Conservation (phyloP, 2,113 vertebrate species). For the Loxodonta africana region DNA sequence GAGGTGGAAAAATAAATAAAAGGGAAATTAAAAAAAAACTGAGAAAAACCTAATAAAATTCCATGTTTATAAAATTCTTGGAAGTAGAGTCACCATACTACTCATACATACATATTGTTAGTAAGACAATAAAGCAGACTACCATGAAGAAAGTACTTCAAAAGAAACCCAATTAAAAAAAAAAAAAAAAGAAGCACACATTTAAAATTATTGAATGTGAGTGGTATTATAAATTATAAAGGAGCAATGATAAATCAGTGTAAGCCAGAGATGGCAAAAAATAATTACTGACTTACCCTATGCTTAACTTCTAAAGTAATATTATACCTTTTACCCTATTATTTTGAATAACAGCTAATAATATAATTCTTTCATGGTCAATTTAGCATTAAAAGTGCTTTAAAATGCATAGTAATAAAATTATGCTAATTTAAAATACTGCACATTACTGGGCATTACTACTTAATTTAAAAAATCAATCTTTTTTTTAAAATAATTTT, state of each 20-base stretch:
- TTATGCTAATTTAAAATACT: constrained; percentile 9
- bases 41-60: not conserved
- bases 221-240: not conserved
- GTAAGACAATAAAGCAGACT: not conserved
- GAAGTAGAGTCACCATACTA: not conserved
- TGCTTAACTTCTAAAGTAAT: not conserved
- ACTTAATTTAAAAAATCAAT: not conserved
- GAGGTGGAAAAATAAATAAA: not conserved
- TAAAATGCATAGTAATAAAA: not conserved
- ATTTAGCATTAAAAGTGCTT: not conserved
- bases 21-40: not conserved
- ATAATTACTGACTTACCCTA: not conserved
- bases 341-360: not conserved
- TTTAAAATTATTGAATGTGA: not conserved
- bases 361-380: not conserved
- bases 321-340: not conserved
- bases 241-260: not conserved
- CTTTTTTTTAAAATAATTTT: no score
- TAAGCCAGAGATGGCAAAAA: not conserved
- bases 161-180: not conserved
- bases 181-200: not conserved
- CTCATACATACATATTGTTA: not conserved
- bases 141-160: not conserved
- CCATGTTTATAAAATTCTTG: not conserved
- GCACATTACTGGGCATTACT: no score